Percentiles rank a stretch among this genome's conserved stretches.
These are phyloP conservation scores for Epizoanthus scotinus DNA, from an alignment of 92 coral and sea anemone genomes.

Conservation along the genomic window DNA sequence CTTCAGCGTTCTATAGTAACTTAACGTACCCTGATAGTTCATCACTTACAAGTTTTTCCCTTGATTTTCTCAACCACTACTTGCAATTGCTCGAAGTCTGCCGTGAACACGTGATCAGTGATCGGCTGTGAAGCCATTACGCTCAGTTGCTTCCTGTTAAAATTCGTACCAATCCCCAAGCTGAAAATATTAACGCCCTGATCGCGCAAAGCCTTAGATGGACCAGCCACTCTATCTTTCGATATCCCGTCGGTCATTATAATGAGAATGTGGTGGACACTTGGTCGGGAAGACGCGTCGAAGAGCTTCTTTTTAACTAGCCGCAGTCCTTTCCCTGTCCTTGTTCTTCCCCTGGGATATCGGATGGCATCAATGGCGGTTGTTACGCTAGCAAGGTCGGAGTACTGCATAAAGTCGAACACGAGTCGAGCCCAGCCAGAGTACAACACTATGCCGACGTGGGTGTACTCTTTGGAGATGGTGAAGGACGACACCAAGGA, in stretches of 20 bases:
- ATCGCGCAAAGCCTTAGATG: not conserved
- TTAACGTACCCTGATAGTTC: no score
- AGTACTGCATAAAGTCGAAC: conserved; percentile 53
- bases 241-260: conserved; percentile 68
- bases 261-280: conserved; percentile 42
- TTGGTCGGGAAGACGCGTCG: conserved; percentile 50
- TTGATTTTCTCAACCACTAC: not conserved
- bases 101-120: no score
- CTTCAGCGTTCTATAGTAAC: no score
- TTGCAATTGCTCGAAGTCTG: not conserved
- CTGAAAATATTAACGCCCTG: not conserved
- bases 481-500: conserved; percentile 46
- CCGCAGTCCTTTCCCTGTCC: conserved; percentile 54
- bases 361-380: conserved; percentile 40
- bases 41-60: not conserved
- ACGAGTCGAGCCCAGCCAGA: conserved; percentile 30
- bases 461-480: conserved; percentile 47
- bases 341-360: conserved; percentile 51
- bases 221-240: not conserved
- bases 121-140: no score
- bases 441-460: conserved; percentile 61
- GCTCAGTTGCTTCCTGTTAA: not conserved
- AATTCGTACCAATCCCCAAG: not conserved
- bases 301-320: conserved; percentile 37
- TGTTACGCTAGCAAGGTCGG: conserved; percentile 21